Base-by-base conservation (phyloP, 2,888 invertebrate genomes). In the Pheosia tremula region DNA sequence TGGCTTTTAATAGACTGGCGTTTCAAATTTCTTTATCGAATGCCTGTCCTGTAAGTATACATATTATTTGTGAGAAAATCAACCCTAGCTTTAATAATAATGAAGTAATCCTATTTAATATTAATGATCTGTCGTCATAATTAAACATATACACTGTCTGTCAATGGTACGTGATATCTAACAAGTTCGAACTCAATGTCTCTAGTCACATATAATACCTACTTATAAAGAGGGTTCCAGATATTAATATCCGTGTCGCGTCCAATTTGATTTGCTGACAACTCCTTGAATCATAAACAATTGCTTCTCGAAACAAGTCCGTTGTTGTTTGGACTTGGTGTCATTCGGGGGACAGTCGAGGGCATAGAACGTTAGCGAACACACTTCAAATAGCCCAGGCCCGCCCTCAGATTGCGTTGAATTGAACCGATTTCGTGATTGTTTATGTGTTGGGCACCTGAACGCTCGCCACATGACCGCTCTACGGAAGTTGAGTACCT, bases 381-480 rank as follows among this genome's bases (percentile, higher is more conserved):
- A 37, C 56, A 57, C 39, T 66, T 61, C 39, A 63, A 63, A 65
- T 63, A 60, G 56, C 36, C 50, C 56, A 58, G 37, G 54, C 56
- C 47, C 60, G 59, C 61, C 41, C 53, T 59, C 50, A 69, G 69
- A 59, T 72, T 71, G 68, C 63, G 71, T 76, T 76, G 64, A 74
- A 76, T 73, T 69, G 74, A 71, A 55, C n/a, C 67, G 58, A 63
- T 78, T 75, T 68, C 62, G 70, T 77, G 74, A 78, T 82, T 83
- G 80, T 81, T 81, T 82, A 76, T 82, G 75, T 82, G 66, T 71
- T 75, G 76, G 73, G 71, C 77, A 82, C 80, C 80, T 76, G 77
- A 71, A 75, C 64, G 73, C 67, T 67, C 71, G 68, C 74, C 76
- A 82, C 79, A 75, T 79, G 74, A 56, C 55, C 43, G 64, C 59